Conservation (phyloP, 2,888 invertebrate species). For the Campoletis raptor region DNA sequence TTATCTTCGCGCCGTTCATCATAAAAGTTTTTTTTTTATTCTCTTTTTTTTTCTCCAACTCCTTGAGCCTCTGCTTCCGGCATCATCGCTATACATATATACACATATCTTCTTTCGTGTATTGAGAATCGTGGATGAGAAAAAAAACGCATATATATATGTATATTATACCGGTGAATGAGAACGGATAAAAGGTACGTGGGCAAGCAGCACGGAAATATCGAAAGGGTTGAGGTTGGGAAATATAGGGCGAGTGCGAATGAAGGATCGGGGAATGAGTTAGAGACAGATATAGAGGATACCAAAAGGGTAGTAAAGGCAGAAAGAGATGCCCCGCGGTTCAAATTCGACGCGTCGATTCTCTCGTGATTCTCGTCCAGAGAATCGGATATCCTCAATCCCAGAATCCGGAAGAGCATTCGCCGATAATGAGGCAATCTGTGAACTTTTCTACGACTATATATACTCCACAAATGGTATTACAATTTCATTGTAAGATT, state of each 20-base stretch:
- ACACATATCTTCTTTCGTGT: neutral
- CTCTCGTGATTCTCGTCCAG: constrained; percentile 56
- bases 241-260: constrained; percentile 32
- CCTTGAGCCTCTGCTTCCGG: constrained; percentile 26
- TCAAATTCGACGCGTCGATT: constrained; percentile 54
- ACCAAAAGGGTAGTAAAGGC: neutral
- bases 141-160: neutral
- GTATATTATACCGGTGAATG: constrained; percentile 13
- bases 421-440: constrained; percentile 66
- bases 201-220: constrained; percentile 34
- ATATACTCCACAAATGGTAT: constrained; percentile 47
- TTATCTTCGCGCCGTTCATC: constrained; percentile 69
- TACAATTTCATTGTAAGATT: constrained; percentile 10
- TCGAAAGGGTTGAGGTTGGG: constrained; percentile 35
- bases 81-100: neutral
- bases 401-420: constrained; percentile 66
- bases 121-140: neutral
- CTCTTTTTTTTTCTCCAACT: constrained; percentile 22
- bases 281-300: constrained; percentile 22
- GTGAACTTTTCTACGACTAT: constrained; percentile 43
- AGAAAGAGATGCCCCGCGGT: constrained; percentile 44
- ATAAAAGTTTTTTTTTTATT: constrained; percentile 59
- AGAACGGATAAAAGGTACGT: constrained; percentile 39
- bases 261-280: constrained; percentile 22
- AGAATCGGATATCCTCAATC: constrained; percentile 67